A percentile compares a stretch with the other conserved stretches of the same genome.
Conservation (phyloP, 2,113 vertebrate species). For the Gila orcuttii region DNA sequence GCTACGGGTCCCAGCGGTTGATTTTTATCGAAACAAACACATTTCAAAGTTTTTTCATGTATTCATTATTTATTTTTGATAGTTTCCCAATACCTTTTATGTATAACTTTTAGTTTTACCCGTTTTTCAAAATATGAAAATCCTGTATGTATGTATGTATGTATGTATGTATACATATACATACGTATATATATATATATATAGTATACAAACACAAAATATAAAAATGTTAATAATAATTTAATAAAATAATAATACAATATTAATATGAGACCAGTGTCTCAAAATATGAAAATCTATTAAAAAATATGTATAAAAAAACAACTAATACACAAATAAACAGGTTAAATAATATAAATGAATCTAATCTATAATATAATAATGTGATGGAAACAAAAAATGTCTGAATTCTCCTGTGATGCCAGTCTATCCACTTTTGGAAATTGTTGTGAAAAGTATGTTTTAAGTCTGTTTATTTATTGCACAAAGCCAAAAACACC, state of each 20-base stretch:
- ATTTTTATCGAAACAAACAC: not conserved
- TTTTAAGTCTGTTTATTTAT: not conserved
- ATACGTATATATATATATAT: no score
- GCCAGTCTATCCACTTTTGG: no score
- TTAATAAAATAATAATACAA: no score
- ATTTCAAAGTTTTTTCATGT: not conserved
- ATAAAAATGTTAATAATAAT: no score
- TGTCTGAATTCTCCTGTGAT: no score
- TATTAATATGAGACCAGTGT: no score
- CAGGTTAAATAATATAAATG: no score
- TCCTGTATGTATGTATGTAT: not conserved
- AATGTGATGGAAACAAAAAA: not conserved
- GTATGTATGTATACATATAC: not conserved
- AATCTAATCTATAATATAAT: not conserved
- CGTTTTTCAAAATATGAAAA: no score
- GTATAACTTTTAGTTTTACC: not conserved
- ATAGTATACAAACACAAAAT: no score
- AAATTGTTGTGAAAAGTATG: not conserved
- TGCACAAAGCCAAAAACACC: slow-evolving; percentile 1
- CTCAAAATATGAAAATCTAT: no score
- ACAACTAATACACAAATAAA: no score
- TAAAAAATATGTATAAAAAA: no score
- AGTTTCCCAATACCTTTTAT: not conserved
- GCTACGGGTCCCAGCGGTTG: not conserved
- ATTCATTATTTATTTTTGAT: not conserved